Percentiles rank a stretch among this genome's conserved stretches.
Evolutionary conservation across 2,113 vertebrate genomes (phyloP).

Genomic region (Podocnemis expansa): DNA sequence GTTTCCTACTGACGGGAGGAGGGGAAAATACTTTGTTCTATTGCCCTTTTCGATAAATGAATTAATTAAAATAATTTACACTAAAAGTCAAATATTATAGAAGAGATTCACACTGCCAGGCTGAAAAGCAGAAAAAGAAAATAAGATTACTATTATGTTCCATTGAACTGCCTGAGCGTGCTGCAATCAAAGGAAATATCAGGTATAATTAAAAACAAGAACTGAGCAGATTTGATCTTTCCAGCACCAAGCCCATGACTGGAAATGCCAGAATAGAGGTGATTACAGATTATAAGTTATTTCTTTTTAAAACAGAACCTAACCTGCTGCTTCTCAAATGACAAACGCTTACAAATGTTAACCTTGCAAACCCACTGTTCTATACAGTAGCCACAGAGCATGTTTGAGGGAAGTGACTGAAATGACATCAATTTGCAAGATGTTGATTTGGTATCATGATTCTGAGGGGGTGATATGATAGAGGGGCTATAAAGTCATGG

Average conservation of each 20-base stretch:
- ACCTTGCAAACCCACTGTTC: neutral
- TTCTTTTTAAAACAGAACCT: neutral
- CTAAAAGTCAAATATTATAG: neutral
- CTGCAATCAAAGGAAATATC: neutral
- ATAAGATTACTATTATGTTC: neutral
- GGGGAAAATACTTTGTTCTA: neutral
- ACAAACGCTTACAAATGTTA: neutral
- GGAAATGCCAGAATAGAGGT: neutral
- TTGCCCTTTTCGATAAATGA: neutral
- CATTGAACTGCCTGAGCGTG: slow-evolving; percentile 1
- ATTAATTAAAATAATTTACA: neutral
- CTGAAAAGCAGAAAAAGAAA: neutral
- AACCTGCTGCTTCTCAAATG: neutral
- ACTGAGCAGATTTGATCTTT: neutral
- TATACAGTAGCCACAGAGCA: neutral
- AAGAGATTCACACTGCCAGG: neutral
- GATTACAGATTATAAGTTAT: neutral
- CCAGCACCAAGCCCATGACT: neutral
- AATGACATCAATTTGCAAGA: too few species aligned
- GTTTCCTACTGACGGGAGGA: neutral
- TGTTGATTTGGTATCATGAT: neutral
- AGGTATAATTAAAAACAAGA: slow-evolving; percentile 20
- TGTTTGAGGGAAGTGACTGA: neutral
- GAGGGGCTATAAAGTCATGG: neutral
- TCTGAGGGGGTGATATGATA: neutral